Conservation (phyloP, 2,888 invertebrate genomes). For the Acrobasis repandana region DNA sequence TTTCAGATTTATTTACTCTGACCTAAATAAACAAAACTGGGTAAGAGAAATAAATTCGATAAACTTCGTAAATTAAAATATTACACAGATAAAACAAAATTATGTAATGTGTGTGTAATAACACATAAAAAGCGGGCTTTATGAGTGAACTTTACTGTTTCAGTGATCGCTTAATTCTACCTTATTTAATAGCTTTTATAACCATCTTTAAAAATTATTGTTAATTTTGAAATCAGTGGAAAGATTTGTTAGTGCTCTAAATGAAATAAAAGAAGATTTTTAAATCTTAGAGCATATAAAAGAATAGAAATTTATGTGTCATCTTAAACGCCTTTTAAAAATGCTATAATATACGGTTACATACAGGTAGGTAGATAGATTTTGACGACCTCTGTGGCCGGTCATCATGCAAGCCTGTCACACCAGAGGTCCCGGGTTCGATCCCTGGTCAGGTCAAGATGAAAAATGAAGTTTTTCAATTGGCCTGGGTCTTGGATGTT, state of each 20-base stretch:
- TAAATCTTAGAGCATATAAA: not conserved
- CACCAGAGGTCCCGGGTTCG: no score
- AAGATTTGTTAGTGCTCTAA: not conserved
- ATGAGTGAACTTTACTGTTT: not conserved
- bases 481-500: no score
- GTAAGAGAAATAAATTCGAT: slow-evolving; percentile 20
- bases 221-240: not conserved
- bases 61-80: slow-evolving; percentile 3
- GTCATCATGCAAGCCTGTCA: no score
- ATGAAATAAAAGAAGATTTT: not conserved
- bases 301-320: not conserved
- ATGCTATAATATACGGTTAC: no score
- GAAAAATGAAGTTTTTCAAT: no score
- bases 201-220: slow-evolving; percentile 4
- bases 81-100: slow-evolving; percentile 11
- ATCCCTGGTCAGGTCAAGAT: no score
- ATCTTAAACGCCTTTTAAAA: no score
- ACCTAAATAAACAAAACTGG: slow-evolving; percentile 27
- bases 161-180: slow-evolving; percentile 6
- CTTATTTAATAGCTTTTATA: not conserved
- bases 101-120: slow-evolving; percentile 5
- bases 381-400: no score
- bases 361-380: no score
- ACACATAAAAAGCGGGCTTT: not conserved
- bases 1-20: not conserved